Evolutionary conservation across 2,113 vertebrate species (phyloP), one percentile per base, ranked within the genome.

Genomic region (Phaethornis superciliosus): DNA sequence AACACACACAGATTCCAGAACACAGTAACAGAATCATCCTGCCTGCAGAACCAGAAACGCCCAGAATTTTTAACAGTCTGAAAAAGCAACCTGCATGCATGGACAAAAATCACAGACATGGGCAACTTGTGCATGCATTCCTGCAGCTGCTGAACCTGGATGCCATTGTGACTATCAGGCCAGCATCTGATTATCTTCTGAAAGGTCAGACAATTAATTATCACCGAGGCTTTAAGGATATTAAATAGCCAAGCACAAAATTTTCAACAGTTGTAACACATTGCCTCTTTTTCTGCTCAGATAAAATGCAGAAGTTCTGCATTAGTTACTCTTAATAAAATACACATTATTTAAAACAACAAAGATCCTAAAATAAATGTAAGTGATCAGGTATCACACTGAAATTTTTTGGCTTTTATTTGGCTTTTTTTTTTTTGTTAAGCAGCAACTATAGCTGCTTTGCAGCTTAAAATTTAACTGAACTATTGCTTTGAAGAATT

Each of bases 131-230:
- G 20, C 24, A 26, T 10, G 54, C 55, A 67, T 95, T 55, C 82
- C 93, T 91, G 93, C 88, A 91, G 96, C 92, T 89, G 93, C 94
- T 76, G 26, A 60, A 71, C 35, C 78, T 65, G 74, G 64, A 83
- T 94, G 89, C 78, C 93, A 82, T 67, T 4, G 26, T 11, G 68
- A 30, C 85, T 85, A 74, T 64, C 60, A 71, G 79, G 79, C 85
- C 89, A 83, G 86, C 60, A 94, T 67, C 65, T 80, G 40, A 90
- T 85, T 44, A 59, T 60, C 85, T 93, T 52, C 74, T 74, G 54
- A 93, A 89, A 96, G 94, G 92, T 90, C 83, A 89, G 49, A 54
- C 62, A 26, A 71, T 65, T 88, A 67, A 95, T 76, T 85, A 93
- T 7, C 81, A 88, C 10, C 49, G 62, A 85, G 32, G 24, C 37